Conservation (phyloP, 1,140 invertebrate genomes). For the Drosophila ohnishii region DNA sequence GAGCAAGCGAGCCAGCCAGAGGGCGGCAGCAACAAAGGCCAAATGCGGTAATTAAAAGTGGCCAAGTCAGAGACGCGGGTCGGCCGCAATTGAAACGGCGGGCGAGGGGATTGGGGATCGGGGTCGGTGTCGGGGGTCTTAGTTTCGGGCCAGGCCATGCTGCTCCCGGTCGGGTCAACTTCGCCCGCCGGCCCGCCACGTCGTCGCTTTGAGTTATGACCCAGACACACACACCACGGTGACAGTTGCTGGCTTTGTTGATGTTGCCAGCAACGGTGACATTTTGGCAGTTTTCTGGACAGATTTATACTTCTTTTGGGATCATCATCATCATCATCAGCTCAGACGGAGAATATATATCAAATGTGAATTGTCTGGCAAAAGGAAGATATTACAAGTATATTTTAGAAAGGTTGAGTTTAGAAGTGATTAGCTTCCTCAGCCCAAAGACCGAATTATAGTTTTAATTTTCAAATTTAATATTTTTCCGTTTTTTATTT, state of each 20-base stretch:
- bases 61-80: slow-evolving; percentile 57
- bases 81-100: slow-evolving; percentile 36
- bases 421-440: too few species aligned
- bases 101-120: not conserved
- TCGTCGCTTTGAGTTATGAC: slow-evolving; percentile 68
- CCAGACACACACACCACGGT: slow-evolving; percentile 39
- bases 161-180: slow-evolving; percentile 24
- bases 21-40: slow-evolving; percentile 41
- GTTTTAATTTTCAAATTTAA: too few species aligned
- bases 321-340: not conserved
- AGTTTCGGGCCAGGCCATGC: not conserved
- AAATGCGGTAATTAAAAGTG: slow-evolving; percentile 73
- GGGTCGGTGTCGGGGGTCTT: not conserved
- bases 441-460: too few species aligned
- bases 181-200: slow-evolving; percentile 15
- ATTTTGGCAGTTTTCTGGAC: slow-evolving; percentile 16
- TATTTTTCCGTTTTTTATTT: too few species aligned
- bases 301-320: slow-evolving; percentile 15
- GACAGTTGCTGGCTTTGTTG: slow-evolving; percentile 55
- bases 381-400: not conserved
- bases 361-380: too few species aligned
- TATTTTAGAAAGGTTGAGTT: not conserved
- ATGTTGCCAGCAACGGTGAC: slow-evolving; percentile 31
- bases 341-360: not conserved
- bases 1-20: not conserved